Conservation (phyloP, 2,113 vertebrate species). For the Sitta europaea region DNA sequence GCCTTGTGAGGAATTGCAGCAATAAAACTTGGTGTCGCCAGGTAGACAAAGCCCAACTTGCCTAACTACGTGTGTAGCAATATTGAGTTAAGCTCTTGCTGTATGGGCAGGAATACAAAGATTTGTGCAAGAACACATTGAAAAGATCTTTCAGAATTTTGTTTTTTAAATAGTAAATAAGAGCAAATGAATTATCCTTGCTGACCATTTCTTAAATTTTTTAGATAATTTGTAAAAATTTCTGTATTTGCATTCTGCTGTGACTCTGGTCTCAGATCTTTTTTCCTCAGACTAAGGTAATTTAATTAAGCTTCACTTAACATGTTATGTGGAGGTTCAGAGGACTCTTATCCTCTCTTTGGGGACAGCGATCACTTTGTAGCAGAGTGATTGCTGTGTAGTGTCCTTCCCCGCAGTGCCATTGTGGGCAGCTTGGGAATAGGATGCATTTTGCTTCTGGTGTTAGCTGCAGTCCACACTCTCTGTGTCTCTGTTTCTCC, state of each 20-base stretch:
- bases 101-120: not conserved
- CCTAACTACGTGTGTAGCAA: not conserved
- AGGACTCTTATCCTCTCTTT: not conserved
- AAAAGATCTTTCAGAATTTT: not conserved
- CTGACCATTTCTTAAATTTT: not conserved
- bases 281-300: not conserved
- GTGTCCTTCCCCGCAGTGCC: not conserved
- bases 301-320: not conserved
- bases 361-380: not conserved
- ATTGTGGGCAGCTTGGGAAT: not conserved
- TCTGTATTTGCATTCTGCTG: not conserved
- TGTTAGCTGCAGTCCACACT: not conserved
- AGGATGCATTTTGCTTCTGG: not conserved
- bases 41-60: not conserved
- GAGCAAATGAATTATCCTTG: not conserved
- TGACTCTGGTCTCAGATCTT: not conserved
- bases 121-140: not conserved
- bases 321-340: not conserved
- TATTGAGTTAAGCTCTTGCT: not conserved
- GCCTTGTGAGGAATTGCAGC: not conserved
- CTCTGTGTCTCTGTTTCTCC: not conserved
- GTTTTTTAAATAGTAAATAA: not conserved
- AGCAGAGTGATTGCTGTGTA: not conserved
- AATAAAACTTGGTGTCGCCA: not conserved
- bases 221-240: not conserved